These are phyloP conservation scores for Vulpes ferrilata DNA, from an alignment of 2,113 vertebrate species.

Conservation along the genomic window DNA sequence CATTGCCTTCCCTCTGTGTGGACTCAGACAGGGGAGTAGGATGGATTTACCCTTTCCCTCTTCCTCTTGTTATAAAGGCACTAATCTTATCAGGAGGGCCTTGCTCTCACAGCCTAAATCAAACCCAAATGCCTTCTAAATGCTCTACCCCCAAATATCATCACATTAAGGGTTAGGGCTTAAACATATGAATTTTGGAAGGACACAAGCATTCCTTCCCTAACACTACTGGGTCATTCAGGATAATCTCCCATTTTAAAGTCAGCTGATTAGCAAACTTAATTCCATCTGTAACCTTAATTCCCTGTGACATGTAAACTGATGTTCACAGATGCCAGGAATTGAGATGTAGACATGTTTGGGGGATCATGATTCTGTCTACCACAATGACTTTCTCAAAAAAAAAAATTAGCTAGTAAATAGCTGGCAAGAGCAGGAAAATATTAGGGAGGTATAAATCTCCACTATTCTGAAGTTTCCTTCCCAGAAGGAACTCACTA, in stretches of 20 bases:
- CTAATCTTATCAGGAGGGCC: background rate
- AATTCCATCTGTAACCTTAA: background rate
- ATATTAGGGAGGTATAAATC: background rate
- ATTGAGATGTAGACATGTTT: background rate
- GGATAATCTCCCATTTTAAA: background rate
- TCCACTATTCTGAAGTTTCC: background rate
- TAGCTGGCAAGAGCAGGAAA: background rate
- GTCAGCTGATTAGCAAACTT: background rate
- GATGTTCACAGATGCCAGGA: background rate
- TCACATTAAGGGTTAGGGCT: background rate
- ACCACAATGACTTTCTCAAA: background rate
- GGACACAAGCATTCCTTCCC: background rate
- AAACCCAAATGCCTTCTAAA: background rate
- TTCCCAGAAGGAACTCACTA: background rate
- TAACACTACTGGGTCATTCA: background rate
- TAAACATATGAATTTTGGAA: background rate
- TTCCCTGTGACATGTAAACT: background rate
- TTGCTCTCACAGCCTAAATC: background rate
- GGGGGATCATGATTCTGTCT: background rate
- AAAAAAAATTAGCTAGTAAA: background rate
- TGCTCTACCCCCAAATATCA: background rate
- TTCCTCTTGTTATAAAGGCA: background rate
- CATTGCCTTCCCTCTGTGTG: background rate
- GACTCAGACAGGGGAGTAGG: too few relatives aligned
- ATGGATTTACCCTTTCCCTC: background rate